Percentiles rank a stretch among this genome's conserved stretches.
phyloP scores from a whole-genome alignment of 2,888 invertebrate species.

The Cylloceria caligata region DNA sequence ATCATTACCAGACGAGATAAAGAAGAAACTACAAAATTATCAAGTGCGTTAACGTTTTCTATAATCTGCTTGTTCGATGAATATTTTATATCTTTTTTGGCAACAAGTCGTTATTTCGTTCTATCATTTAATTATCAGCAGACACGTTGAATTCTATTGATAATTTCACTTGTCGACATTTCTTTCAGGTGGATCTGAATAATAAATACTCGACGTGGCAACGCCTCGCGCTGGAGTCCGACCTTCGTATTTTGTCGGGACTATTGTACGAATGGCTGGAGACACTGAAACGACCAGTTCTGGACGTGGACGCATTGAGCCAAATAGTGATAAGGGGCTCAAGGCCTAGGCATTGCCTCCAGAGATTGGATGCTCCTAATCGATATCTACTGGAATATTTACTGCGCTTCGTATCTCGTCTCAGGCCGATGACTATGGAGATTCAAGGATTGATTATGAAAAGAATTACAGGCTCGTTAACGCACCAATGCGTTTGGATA shows the following conservation, averaged over 20 bases:
- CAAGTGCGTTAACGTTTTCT: slow-evolving; percentile 71
- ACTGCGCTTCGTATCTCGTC: slow-evolving; percentile 88
- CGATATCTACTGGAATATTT: slow-evolving; percentile 90
- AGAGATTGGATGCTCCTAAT: slow-evolving; percentile 87
- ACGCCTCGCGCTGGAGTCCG: slow-evolving; percentile 88
- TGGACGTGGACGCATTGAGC: slow-evolving; percentile 89
- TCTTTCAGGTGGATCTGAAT: slow-evolving; percentile 88
- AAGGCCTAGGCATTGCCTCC: slow-evolving; percentile 87
- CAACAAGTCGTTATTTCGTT: not conserved
- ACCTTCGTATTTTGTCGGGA: slow-evolving; percentile 87
- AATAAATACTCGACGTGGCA: slow-evolving; percentile 88
- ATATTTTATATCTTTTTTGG: not conserved
- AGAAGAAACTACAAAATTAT: slow-evolving; percentile 85
- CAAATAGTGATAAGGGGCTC: slow-evolving; percentile 88
- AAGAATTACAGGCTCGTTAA: slow-evolving; percentile 88
- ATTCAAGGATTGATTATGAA: slow-evolving; percentile 88
- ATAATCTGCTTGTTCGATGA: not conserved
- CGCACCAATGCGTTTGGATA: slow-evolving; percentile 88
- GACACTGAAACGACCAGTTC: slow-evolving; percentile 89
- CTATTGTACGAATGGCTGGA: slow-evolving; percentile 92
- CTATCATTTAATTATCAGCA: not conserved
- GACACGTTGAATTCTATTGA: not conserved
- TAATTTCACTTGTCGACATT: slow-evolving; percentile 3
- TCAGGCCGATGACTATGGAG: slow-evolving; percentile 88
- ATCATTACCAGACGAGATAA: slow-evolving; percentile 86